Percentiles rank a stretch among this genome's conserved stretches.
Conservation (phyloP, 2,113 vertebrate species). For the Platysternon megacephalum region DNA sequence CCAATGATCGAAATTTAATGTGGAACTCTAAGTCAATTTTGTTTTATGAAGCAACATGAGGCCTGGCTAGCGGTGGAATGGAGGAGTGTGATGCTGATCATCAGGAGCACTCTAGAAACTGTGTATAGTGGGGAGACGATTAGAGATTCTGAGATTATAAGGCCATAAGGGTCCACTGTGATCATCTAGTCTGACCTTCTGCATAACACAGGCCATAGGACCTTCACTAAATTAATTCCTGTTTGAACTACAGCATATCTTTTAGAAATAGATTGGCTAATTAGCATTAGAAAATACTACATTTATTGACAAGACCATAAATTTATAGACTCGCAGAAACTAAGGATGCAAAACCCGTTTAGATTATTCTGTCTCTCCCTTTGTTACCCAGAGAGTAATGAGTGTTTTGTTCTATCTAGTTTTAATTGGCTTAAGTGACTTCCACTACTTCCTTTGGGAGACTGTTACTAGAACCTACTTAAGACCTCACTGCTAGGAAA, state of each 20-base stretch:
- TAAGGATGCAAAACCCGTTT: constrained; percentile 28
- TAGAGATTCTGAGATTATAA: neutral
- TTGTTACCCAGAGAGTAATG: constrained; percentile 25
- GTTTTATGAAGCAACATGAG: accelerated
- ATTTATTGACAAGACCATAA: neutral
- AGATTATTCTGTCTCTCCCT: neutral
- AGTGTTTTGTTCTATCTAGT: constrained; percentile 36
- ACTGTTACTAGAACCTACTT: constrained; percentile 63
- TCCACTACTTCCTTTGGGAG: constrained; percentile 67
- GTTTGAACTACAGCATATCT: neutral
- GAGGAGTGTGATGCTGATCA: neutral
- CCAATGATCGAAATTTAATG: accelerated
- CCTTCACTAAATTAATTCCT: neutral
- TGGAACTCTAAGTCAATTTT: neutral
- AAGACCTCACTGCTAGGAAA: constrained; percentile 48
- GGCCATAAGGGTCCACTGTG: neutral
- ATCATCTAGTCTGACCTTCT: neutral
- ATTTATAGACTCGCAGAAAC: constrained; percentile 36
- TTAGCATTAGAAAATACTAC: constrained; percentile 58
- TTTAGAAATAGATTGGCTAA: constrained; percentile 38
- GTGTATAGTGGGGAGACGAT: neutral
- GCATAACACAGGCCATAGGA: neutral
- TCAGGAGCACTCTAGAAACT: neutral
- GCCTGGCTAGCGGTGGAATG: neutral
- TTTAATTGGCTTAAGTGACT: constrained; percentile 69